Conservation (phyloP, 2,797 vertebrate genomes). For the Todus mexicanus region DNA sequence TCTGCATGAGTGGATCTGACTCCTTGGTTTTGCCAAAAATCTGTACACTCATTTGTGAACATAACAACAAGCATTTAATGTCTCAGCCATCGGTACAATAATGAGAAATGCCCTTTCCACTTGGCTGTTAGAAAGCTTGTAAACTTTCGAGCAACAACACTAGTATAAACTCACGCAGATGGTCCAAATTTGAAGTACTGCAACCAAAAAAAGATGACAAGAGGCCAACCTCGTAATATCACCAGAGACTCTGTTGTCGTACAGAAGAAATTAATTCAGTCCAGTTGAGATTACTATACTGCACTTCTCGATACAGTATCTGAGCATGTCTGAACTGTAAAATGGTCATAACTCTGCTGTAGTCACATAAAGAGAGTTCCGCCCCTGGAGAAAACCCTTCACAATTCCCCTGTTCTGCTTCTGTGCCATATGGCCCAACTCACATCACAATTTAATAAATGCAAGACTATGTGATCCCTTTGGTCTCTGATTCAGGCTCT, state of each 20-base stretch:
- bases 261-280: neutral
- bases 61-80: constrained; percentile 19
- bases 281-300: neutral
- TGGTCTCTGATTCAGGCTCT: neutral
- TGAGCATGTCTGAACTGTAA: neutral
- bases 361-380: neutral
- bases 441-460: constrained; percentile 16
- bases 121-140: constrained; percentile 34
- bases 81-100: neutral
- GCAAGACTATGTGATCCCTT: neutral
- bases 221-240: neutral
- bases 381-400: constrained; percentile 8
- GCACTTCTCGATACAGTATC: neutral
- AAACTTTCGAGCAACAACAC: constrained; percentile 21
- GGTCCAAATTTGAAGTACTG: constrained; percentile 8
- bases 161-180: neutral
- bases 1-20: constrained; percentile 14
- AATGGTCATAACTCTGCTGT: neutral
- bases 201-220: neutral
- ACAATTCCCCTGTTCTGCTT: neutral
- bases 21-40: constrained; percentile 47
- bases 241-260: neutral
- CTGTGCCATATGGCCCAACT: constrained; percentile 31
- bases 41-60: constrained; percentile 23
- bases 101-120: constrained; percentile 42